phyloP scores from a whole-genome alignment of 1,140 invertebrate species.

The Cecropterus lyciades region DNA sequence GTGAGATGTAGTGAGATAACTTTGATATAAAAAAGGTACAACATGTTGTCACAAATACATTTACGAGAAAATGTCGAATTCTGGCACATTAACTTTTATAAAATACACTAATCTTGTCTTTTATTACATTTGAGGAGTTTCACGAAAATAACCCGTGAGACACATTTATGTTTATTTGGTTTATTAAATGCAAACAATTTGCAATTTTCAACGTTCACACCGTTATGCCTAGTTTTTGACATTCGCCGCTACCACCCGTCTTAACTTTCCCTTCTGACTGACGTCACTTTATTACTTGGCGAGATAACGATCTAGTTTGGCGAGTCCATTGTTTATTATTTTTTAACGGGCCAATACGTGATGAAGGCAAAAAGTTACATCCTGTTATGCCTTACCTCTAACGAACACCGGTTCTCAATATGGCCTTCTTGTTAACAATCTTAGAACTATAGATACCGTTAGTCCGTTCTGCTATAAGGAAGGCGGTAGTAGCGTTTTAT shows the following conservation, averaged over 20 bases:
- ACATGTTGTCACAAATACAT: neutral
- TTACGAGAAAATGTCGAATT: neutral
- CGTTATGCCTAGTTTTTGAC: constrained; percentile 1
- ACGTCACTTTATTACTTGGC: constrained; percentile 35
- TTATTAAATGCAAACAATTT: neutral
- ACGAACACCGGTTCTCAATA: constrained; percentile 54
- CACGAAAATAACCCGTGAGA: constrained; percentile 11
- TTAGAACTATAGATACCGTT: constrained; percentile 48
- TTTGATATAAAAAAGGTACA: neutral
- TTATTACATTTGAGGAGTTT: neutral
- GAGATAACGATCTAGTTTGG: constrained; percentile 53
- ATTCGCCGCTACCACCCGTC: neutral
- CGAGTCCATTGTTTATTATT: constrained; percentile 55
- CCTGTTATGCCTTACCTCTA: constrained; percentile 50
- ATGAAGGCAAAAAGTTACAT: constrained; percentile 51
- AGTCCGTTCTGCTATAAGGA: constrained; percentile 30
- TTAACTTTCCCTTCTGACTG: constrained; percentile 20
- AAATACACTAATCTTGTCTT: no score
- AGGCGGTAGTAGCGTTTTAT: neutral
- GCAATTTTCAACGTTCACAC: constrained; percentile 12
- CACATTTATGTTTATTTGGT: neutral
- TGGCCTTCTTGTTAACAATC: constrained; percentile 57
- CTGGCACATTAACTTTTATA: neutral
- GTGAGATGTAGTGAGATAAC: neutral
- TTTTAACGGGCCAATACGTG: constrained; percentile 41